Evolutionary conservation across 2,113 vertebrate genomes (phyloP).

Genomic region (Micronycteris hirsuta): DNA sequence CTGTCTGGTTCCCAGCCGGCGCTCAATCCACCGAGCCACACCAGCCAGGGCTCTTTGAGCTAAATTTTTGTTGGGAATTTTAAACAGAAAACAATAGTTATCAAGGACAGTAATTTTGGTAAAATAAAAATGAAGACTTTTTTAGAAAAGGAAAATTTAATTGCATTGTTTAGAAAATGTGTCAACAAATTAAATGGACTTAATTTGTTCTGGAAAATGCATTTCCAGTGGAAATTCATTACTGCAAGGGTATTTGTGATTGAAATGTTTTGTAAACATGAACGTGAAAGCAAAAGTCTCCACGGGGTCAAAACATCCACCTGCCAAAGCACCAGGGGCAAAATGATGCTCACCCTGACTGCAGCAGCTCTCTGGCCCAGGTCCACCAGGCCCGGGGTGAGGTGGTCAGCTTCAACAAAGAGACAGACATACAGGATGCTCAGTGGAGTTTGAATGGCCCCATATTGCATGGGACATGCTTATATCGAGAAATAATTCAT

Average conservation of each 20-base stretch:
- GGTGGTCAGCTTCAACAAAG: neutral
- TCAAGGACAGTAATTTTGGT: neutral
- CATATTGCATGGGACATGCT: neutral
- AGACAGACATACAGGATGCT: neutral
- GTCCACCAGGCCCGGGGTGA: neutral
- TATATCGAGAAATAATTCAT: neutral
- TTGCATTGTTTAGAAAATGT: neutral
- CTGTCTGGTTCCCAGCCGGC: too few relatives aligned
- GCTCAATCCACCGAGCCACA: too few relatives aligned
- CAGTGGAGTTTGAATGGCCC: neutral
- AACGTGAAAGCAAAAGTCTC: neutral
- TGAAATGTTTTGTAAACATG: neutral
- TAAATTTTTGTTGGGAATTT: neutral
- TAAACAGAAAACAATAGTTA: constrained; percentile 9
- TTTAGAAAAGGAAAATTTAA: neutral
- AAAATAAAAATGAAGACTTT: neutral
- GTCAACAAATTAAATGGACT: neutral
- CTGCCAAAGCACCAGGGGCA: neutral
- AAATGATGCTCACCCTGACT: neutral
- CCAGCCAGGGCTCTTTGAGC: too few relatives aligned
- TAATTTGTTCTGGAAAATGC: constrained; percentile 1
- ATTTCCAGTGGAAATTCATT: neutral
- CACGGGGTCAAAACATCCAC: neutral
- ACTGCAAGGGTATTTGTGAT: neutral
- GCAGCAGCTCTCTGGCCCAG: neutral